Evolutionary conservation across 2,888 invertebrate species (phyloP), one percentile per base, ranked within the genome.

Genomic region (Mesorhabditis spiculigera): DNA sequence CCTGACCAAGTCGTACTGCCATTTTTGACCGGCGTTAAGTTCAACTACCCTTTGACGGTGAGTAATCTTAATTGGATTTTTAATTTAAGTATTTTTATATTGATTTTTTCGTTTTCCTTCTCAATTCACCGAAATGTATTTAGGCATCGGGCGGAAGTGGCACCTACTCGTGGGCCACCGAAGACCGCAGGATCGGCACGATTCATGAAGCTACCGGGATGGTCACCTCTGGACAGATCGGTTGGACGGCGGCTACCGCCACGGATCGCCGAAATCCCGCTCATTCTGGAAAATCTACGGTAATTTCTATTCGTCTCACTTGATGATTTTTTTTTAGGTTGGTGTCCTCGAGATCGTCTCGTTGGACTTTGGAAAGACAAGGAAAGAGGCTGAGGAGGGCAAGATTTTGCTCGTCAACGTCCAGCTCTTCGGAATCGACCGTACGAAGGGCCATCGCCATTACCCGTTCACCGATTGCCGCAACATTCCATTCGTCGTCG

Each of bases 71-170:
- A n/a, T 63, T 63, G 28, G 13, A 28, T 13, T 63, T 63, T 63
- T 13, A 63, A 63, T 28, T 28, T 63, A 10, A n/a, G 8, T 43
- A 10, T 61, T 67, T 67, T 8, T 62, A 42, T 67, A 6, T 43
- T 16, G 10, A 41, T 13, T 5, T 6, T 43, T 63, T 63, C 16
- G 5, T 62, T 58, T 13, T 0, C 28, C 28, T 28, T 28, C 28
- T 28, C 28, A 28, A 28, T 28, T 28, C 28, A 28, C 28, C 28
- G 28, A 28, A 28, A 28, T 28, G 1, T 50, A 41, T 78, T 50
- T 58, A 77, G 73, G 78, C 77, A 4, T 75, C 71, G 16, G 83
- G 83, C 45, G 83, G 83, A 45, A 78, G 78, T 62, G 82, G 83
- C 5, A 10, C 73, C 3, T 80, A 78, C 61, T 69, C 69, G 5